Conservation (phyloP, 2,888 invertebrate species). For the Phyllotreta striolata region DNA sequence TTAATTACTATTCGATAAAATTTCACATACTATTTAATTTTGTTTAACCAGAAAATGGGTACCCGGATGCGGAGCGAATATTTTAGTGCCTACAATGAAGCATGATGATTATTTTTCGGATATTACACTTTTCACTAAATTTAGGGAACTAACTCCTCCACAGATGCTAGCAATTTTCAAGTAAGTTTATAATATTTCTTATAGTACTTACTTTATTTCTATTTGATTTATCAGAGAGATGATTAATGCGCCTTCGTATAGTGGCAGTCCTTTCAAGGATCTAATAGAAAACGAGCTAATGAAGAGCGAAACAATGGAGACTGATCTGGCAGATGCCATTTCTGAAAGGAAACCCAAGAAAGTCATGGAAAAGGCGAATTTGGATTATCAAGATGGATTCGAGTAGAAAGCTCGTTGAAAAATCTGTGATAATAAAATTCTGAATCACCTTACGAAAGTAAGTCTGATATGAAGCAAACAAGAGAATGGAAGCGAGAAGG, state of each 20-base stretch:
- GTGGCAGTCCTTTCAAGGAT: slow-evolving; percentile 69
- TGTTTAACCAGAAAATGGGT: slow-evolving; percentile 68
- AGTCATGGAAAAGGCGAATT: slow-evolving; percentile 20
- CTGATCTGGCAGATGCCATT: slow-evolving; percentile 41
- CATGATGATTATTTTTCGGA: slow-evolving; percentile 60
- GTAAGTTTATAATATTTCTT: slow-evolving; percentile 44
- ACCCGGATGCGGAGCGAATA: slow-evolving; percentile 71
- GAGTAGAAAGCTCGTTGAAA: slow-evolving; percentile 1
- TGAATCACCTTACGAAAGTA: neutral
- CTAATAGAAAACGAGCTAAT: slow-evolving; percentile 71
- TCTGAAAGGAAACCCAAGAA: slow-evolving; percentile 40
- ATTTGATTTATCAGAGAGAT: slow-evolving; percentile 54
- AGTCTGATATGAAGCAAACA: too few relatives aligned
- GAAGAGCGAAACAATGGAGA: slow-evolving; percentile 61
- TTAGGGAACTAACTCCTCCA: slow-evolving; percentile 71
- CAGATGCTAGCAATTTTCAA: slow-evolving; percentile 73
- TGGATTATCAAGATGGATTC: slow-evolving; percentile 23
- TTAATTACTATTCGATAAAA: neutral
- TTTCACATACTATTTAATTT: neutral
- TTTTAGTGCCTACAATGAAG: slow-evolving; percentile 48
- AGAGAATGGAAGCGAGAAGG: neutral
- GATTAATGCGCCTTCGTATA: slow-evolving; percentile 72
- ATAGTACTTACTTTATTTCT: neutral
- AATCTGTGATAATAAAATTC: slow-evolving; percentile 4
- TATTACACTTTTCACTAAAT: slow-evolving; percentile 76